A percentile compares a stretch with the other conserved stretches of the same genome.
phyloP scores from a whole-genome alignment of 2,113 vertebrate species.

The Herpetotheres cachinnans region DNA sequence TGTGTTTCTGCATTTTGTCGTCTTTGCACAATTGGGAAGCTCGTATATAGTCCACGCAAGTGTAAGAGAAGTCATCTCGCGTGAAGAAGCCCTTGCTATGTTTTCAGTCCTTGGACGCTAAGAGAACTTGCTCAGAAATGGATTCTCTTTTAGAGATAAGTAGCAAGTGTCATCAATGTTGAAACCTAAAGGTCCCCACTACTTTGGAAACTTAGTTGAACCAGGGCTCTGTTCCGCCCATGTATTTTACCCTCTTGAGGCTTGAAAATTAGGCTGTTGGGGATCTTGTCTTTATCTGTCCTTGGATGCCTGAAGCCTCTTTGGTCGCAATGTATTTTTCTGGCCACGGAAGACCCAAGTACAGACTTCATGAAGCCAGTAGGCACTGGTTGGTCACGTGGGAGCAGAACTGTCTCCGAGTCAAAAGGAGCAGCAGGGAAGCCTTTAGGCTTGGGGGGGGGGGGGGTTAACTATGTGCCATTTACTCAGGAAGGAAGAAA shows the following conservation, averaged over 20 bases:
- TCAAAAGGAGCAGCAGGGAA: neutral
- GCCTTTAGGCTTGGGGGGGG: neutral
- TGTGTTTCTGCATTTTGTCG: neutral
- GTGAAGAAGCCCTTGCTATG: neutral
- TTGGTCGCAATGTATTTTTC: neutral
- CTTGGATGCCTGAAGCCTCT: neutral
- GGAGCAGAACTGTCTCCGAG: neutral
- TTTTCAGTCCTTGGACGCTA: neutral
- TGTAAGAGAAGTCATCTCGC: neutral
- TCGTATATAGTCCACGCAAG: neutral
- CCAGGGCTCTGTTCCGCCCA: neutral
- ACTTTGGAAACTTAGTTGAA: neutral
- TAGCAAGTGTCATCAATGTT: neutral
- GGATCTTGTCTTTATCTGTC: neutral
- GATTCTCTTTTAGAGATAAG: neutral
- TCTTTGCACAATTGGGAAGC: neutral
- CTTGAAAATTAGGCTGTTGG: neutral
- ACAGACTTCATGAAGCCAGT: neutral
- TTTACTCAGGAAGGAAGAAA: conserved; percentile 56
- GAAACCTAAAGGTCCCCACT: neutral
- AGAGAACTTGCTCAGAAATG: neutral
- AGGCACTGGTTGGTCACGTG: neutral
- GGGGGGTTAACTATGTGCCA: neutral
- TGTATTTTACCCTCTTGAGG: neutral
- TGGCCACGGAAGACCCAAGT: neutral